A percentile compares a stretch with the other conserved stretches of the same genome.
These are phyloP conservation scores for Thymelicus acteon DNA, from an alignment of 2,888 invertebrate species.

Conservation along the genomic window DNA sequence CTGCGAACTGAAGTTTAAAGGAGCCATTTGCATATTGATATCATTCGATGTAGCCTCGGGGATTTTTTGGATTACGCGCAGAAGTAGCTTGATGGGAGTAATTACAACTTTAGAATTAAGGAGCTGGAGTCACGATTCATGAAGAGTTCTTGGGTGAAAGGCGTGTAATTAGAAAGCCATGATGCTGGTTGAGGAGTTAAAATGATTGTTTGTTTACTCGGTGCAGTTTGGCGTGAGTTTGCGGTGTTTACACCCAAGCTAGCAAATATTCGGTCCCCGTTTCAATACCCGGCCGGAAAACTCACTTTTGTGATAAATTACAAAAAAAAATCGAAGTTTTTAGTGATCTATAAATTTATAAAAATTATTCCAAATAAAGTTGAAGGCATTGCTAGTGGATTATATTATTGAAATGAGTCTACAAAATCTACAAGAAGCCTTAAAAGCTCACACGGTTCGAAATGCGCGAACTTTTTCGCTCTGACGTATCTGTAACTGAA, in stretches of 20 bases:
- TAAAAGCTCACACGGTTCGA: constrained; percentile 23
- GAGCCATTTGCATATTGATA: constrained; percentile 36
- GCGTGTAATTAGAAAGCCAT: neutral
- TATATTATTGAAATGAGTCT: constrained; percentile 7
- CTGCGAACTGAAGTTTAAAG: constrained; percentile 34
- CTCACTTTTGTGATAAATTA: too few species aligned
- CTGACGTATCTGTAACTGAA: constrained; percentile 43
- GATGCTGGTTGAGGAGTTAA: neutral
- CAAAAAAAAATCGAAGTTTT: too few species aligned
- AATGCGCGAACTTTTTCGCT: constrained; percentile 36
- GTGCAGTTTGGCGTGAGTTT: too few species aligned
- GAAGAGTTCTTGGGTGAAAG: neutral
- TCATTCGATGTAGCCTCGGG: constrained; percentile 34
- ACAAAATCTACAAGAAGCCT: constrained; percentile 8
- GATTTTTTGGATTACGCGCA: constrained; percentile 27
- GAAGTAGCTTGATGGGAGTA: constrained; percentile 30
- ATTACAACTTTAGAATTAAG: constrained; percentile 18
- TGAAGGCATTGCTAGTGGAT: neutral
- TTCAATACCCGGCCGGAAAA: too few species aligned
- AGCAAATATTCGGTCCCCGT: too few species aligned
- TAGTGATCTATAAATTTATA: too few species aligned
- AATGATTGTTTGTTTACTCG: neutral
- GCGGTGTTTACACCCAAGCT: too few species aligned
- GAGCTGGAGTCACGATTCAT: neutral
- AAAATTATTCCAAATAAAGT: neutral